Percentiles rank a stretch among this genome's conserved stretches.
Conservation (phyloP, 2,797 vertebrate species). For the Holocentrus rufus region DNA sequence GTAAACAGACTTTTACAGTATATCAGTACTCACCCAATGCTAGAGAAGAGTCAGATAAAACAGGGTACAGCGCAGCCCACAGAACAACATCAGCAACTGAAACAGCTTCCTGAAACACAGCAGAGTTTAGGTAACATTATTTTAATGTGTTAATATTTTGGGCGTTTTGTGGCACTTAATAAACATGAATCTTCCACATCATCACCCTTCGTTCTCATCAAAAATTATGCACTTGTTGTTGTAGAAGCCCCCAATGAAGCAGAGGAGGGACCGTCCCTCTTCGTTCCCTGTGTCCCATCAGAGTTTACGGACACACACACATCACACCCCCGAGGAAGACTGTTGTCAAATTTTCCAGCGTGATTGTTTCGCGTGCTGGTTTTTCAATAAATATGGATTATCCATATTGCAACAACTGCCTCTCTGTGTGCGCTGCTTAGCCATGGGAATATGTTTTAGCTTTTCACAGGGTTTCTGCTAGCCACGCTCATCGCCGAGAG, state of each 20-base stretch:
- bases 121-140: slow-evolving; percentile 15
- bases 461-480: slow-evolving; percentile 20
- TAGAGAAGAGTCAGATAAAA: slow-evolving; percentile 80
- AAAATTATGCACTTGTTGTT: neutral
- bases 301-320: neutral
- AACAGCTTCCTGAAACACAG: slow-evolving; percentile 80
- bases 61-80: slow-evolving; percentile 86
- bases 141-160: neutral
- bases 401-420: neutral
- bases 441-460: neutral
- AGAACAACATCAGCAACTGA: slow-evolving; percentile 89
- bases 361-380: neutral
- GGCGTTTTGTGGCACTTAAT: neutral
- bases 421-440: neutral
- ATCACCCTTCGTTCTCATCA: neutral
- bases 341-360: slow-evolving; percentile 1
- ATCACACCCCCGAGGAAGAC: neutral
- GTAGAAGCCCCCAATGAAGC: neutral
- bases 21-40: slow-evolving; percentile 69
- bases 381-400: slow-evolving; percentile 21
- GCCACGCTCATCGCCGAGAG: slow-evolving; percentile 38
- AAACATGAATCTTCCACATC: neutral
- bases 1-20: neutral
- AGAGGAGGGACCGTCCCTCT: neutral
- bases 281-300: neutral